These are phyloP conservation scores for Zeuzera pyrina DNA, from an alignment of 2,888 invertebrate genomes.

Conservation along the genomic window DNA sequence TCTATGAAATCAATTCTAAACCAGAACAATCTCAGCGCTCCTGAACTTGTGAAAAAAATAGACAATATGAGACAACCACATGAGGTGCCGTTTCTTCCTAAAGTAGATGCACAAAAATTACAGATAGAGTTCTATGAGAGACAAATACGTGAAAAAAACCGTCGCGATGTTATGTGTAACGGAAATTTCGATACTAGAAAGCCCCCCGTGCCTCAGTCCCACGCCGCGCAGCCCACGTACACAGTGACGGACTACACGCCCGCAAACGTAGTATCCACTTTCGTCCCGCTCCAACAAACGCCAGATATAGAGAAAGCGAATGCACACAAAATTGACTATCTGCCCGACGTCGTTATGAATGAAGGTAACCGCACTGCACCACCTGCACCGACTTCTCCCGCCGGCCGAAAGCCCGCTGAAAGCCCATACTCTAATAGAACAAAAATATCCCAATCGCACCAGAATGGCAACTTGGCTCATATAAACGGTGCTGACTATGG, in stretches of 20 bases:
- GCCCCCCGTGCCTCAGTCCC: slow-evolving; percentile 17
- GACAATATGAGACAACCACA: slow-evolving; percentile 13
- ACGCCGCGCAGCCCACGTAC: slow-evolving; percentile 37
- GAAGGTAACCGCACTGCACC: slow-evolving; percentile 33
- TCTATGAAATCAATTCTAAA: slow-evolving; percentile 49
- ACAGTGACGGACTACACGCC: slow-evolving; percentile 67
- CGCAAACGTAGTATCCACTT: slow-evolving; percentile 46
- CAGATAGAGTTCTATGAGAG: slow-evolving; percentile 68
- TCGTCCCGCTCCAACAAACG: slow-evolving; percentile 62
- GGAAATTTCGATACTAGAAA: slow-evolving; percentile 27
- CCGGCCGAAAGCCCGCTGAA: slow-evolving; percentile 9
- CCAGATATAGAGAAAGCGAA: slow-evolving; percentile 66
- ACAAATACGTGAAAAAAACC: slow-evolving; percentile 54
- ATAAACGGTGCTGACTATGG: slow-evolving; percentile 21
- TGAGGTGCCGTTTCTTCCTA: slow-evolving; percentile 20
- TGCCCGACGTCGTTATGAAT: slow-evolving; percentile 63
- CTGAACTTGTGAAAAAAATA: slow-evolving; percentile 48
- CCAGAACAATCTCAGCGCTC: slow-evolving; percentile 54
- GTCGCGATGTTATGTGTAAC: slow-evolving; percentile 29
- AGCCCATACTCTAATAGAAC: slow-evolving; percentile 49
- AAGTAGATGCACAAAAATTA: slow-evolving; percentile 51
- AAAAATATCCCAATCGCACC: slow-evolving; percentile 11
- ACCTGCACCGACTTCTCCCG: slow-evolving; percentile 17
- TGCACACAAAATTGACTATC: slow-evolving; percentile 58
- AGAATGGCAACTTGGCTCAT: slow-evolving; percentile 28